Base-by-base conservation (phyloP, 2,113 vertebrate genomes). In the Silurus glanis region DNA sequence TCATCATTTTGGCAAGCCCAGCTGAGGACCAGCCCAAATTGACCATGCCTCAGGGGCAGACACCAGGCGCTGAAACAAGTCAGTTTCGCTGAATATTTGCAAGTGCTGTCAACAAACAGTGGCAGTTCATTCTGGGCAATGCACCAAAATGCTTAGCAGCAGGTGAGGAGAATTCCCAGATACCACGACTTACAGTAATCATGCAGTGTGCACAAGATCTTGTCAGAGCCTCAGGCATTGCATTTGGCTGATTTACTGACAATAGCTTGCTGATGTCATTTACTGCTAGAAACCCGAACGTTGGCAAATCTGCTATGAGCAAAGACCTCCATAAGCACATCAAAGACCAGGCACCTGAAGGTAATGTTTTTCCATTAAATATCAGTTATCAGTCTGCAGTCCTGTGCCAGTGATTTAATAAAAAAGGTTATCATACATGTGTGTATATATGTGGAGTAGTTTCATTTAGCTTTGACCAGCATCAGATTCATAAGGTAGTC, bases 21-120 rank as follows among this genome's bases (percentile, higher is more conserved):
- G 87, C 89, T 88, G 82, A 86, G 37, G 87, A 87, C 79, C 86
- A 58, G 55, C 67, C 75, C 66, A 84, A 89, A 84, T 80, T 86
- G 85, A 83, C 80, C 76, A 66, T 84, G 88, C 82, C 88, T 86
- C 76, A 28, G 74, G 79, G 88, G 76, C 74, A 86, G 75, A 72
- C 78, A 64, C 49, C 61, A 76, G 80, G 85, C 80, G 16, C 12
- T 47, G 80, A 83, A 82, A 87, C 85, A 58, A 87, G 80, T 83
- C 85, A 78, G 49, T 87, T 80, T 83, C 80, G 19, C 17, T 19
- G 61, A 69, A 83, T 87, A 87, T 87, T 87, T 79, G 85, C 86
- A 84, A 87, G 85, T 58, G 51, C 86, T 83, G 80, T 83, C 86
- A 78, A 87, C 86, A 87, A 83, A 76, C 85, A 78, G 28, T 37